These are phyloP conservation scores for Urosaurus nigricauda DNA, from an alignment of 2,797 vertebrate species.

Conservation along the genomic window DNA sequence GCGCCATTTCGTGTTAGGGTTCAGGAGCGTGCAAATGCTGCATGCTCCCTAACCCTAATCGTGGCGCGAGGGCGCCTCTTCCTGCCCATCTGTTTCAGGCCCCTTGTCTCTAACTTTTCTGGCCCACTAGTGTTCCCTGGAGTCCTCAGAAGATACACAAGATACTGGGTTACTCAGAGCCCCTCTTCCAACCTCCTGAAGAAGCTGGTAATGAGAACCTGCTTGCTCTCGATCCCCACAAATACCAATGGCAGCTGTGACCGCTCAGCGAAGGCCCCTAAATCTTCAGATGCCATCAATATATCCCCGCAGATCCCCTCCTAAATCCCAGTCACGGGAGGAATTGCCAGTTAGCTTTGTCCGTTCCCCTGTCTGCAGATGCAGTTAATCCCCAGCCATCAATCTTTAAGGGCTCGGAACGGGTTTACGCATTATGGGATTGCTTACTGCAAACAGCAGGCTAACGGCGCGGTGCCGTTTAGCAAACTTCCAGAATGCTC, in stretches of 20 bases:
- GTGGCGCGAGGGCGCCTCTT: too few relatives aligned
- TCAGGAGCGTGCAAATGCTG: too few relatives aligned
- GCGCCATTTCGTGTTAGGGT: too few relatives aligned
- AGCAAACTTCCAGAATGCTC: too few relatives aligned
- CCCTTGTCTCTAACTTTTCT: neutral
- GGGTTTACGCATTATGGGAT: neutral
- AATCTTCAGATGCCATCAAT: conserved; percentile 16
- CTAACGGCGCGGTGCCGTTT: too few relatives aligned
- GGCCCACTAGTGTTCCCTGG: neutral
- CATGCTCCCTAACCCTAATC: too few relatives aligned
- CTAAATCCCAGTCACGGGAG: conserved; percentile 2
- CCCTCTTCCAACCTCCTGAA: too few relatives aligned
- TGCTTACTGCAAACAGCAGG: neutral
- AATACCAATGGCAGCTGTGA: rapidly evolving
- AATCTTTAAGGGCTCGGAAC: conserved; percentile 31
- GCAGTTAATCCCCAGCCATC: conserved; percentile 25
- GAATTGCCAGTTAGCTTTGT: conserved; percentile 45
- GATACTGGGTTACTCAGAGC: too few relatives aligned
- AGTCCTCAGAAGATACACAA: neutral
- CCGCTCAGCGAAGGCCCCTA: conserved; percentile 7
- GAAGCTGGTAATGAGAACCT: neutral
- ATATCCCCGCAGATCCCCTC: conserved; percentile 18
- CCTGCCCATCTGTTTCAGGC: too few relatives aligned
- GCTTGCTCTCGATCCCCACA: neutral
- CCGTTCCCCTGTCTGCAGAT: conserved; percentile 25